Evolutionary conservation across 2,888 invertebrate genomes (phyloP).

Genomic region (Poecilobothrus nobilitatus): DNA sequence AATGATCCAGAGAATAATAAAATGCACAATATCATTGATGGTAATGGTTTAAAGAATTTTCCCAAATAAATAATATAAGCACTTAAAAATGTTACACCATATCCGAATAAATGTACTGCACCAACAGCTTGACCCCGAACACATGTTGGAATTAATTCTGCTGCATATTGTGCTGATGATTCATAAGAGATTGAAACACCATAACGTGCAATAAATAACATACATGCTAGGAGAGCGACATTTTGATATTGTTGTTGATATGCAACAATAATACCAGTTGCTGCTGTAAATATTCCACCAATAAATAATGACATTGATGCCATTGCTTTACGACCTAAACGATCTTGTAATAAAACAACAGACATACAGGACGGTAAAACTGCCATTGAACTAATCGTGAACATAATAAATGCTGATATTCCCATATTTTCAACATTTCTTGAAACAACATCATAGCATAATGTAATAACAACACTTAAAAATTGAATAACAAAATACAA

Average conservation of each 20-base stretch:
- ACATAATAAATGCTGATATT: slow-evolving; percentile 48
- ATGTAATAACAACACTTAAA: slow-evolving; percentile 49
- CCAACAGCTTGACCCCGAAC: slow-evolving; percentile 55
- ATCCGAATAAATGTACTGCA: slow-evolving; percentile 53
- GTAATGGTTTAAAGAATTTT: slow-evolving; percentile 43
- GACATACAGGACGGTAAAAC: slow-evolving; percentile 47
- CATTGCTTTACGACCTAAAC: slow-evolving; percentile 47
- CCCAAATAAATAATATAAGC: slow-evolving; percentile 49
- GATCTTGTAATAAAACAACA: slow-evolving; percentile 38
- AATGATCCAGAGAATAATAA: slow-evolving; percentile 47
- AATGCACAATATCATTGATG: slow-evolving; percentile 48
- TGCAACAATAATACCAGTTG: slow-evolving; percentile 45
- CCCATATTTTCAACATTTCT: slow-evolving; percentile 50
- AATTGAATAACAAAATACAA: not conserved
- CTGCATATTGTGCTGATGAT: slow-evolving; percentile 55
- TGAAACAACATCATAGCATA: slow-evolving; percentile 52
- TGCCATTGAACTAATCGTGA: slow-evolving; percentile 47
- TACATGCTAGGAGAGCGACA: slow-evolving; percentile 40
- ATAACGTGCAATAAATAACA: slow-evolving; percentile 49
- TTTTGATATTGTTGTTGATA: slow-evolving; percentile 34
- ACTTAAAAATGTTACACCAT: slow-evolving; percentile 50
- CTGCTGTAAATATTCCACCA: slow-evolving; percentile 47
- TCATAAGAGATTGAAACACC: slow-evolving; percentile 53
- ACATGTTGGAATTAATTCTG: slow-evolving; percentile 55
- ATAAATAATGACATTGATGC: slow-evolving; percentile 48